phyloP scores from a whole-genome alignment of 1,140 invertebrate species.

The Drosophila athabasca region DNA sequence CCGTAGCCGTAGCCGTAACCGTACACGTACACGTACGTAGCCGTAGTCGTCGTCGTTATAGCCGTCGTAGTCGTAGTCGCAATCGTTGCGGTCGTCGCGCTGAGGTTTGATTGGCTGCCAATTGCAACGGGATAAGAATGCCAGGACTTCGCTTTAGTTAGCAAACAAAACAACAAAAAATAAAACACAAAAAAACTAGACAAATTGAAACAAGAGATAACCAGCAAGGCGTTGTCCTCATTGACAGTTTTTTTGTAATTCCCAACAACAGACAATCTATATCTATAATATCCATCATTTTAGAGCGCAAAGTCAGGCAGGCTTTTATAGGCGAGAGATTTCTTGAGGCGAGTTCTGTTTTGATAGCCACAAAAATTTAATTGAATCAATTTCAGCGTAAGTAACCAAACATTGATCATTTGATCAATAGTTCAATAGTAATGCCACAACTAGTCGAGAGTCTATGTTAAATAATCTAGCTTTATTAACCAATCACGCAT shows the following conservation, averaged over 20 bases:
- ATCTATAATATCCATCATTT: slow-evolving; percentile 46
- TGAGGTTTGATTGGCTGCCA: slow-evolving; percentile 61
- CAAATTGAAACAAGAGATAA: slow-evolving; percentile 9
- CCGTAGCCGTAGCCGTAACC: slow-evolving; percentile 50
- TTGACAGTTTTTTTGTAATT: slow-evolving; percentile 12
- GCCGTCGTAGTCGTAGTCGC: slow-evolving; percentile 8
- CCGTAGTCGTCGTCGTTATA: slow-evolving; percentile 22
- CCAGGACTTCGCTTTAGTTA: slow-evolving; percentile 11
- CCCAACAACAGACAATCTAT: slow-evolving; percentile 45
- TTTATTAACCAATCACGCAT: slow-evolving; percentile 63
- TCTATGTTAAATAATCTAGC: slow-evolving; percentile 62
- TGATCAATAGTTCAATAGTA: slow-evolving; percentile 41
- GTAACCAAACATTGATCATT: slow-evolving; percentile 46
- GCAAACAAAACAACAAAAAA: not conserved
- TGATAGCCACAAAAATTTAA: slow-evolving; percentile 45
- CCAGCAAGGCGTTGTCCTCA: not conserved
- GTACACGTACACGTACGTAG: slow-evolving; percentile 8
- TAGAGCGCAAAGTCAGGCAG: slow-evolving; percentile 72
- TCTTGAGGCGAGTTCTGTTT: slow-evolving; percentile 38
- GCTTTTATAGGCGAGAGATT: slow-evolving; percentile 41
- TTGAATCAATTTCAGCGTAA: slow-evolving; percentile 61
- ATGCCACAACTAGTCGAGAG: slow-evolving; percentile 41
- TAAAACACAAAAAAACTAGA: slow-evolving; percentile 19
- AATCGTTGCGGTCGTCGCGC: slow-evolving; percentile 35
- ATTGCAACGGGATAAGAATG: slow-evolving; percentile 17